These are phyloP conservation scores for Diploptera punctata DNA, from an alignment of 2,888 invertebrate species.

Conservation along the genomic window DNA sequence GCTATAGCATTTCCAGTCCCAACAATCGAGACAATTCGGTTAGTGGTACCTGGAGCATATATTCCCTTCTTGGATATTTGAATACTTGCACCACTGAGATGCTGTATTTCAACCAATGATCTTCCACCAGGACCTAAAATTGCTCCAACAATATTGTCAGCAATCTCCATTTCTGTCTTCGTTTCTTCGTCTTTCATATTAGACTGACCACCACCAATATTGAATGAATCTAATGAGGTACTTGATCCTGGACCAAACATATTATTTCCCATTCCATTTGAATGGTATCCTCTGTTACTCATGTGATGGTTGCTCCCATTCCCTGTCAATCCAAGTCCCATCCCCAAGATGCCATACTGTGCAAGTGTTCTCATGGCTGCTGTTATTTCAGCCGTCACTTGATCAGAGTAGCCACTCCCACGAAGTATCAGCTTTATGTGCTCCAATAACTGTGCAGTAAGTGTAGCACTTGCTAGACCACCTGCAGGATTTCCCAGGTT, in stretches of 20 bases:
- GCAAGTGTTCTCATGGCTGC: conserved; percentile 91
- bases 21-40: conserved; percentile 95
- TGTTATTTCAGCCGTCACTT: conserved; percentile 86
- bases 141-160: conserved; percentile 92
- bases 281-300: conserved; percentile 56
- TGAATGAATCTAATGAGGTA: conserved; percentile 68
- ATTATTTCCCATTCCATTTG: conserved; percentile 48
- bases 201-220: conserved; percentile 66
- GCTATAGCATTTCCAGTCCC: conserved; percentile 88
- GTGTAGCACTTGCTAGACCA: conserved; percentile 65
- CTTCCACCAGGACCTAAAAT: conserved; percentile 97
- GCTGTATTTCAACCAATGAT: conserved; percentile 96
- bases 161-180: conserved; percentile 88
- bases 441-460: conserved; percentile 85
- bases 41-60: conserved; percentile 95
- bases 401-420: conserved; percentile 88
- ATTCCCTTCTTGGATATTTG: conserved; percentile 99
- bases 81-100: conserved; percentile 95
- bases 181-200: conserved; percentile 85
- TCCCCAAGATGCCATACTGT: conserved; percentile 80
- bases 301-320: conserved; percentile 53
- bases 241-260: conserved; percentile 88
- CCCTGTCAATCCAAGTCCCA: conserved; percentile 62
- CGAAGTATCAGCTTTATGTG: conserved; percentile 90
- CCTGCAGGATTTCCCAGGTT: conserved; percentile 72